Conservation (phyloP, 2,797 vertebrate species). For the Fundulus diaphanus region DNA sequence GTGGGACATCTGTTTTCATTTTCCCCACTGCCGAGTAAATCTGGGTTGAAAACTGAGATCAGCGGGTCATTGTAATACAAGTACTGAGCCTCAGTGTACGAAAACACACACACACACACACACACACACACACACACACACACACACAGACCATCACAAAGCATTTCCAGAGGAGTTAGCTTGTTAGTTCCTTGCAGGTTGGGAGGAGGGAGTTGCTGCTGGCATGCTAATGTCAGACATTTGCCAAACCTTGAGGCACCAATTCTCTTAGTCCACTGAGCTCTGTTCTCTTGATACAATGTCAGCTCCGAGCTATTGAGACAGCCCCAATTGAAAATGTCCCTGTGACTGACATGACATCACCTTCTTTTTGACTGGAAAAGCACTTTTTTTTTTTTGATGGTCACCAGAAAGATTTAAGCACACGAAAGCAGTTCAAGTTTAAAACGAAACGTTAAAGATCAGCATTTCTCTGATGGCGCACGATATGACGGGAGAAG, state of each 20-base stretch:
- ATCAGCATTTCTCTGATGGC: background rate
- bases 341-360: slow-evolving; percentile 35
- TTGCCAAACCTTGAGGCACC: slow-evolving; percentile 68
- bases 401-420: background rate
- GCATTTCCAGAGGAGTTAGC: slow-evolving; percentile 52
- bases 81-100: slow-evolving; percentile 14
- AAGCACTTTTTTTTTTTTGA: background rate
- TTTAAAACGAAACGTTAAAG: background rate
- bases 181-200: slow-evolving; percentile 63
- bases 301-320: slow-evolving; percentile 43
- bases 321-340: slow-evolving; percentile 46
- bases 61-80: slow-evolving; percentile 35
- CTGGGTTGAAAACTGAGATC: slow-evolving; percentile 61
- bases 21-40: slow-evolving; percentile 51
- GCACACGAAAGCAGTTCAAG: background rate
- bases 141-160: slow-evolving; percentile 51
- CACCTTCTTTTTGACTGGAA: slow-evolving; percentile 35
- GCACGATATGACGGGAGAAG: background rate
- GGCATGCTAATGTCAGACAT: slow-evolving; percentile 61
- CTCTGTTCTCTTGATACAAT: slow-evolving; percentile 61
- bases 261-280: slow-evolving; percentile 61
- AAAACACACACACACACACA: slow-evolving; percentile 35
- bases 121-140: slow-evolving; percentile 23
- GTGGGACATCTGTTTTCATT: slow-evolving; percentile 72
- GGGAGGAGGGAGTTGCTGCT: slow-evolving; percentile 68